These are phyloP conservation scores for Neopelma chrysocephalum DNA, from an alignment of 2,797 vertebrate genomes.

Conservation along the genomic window DNA sequence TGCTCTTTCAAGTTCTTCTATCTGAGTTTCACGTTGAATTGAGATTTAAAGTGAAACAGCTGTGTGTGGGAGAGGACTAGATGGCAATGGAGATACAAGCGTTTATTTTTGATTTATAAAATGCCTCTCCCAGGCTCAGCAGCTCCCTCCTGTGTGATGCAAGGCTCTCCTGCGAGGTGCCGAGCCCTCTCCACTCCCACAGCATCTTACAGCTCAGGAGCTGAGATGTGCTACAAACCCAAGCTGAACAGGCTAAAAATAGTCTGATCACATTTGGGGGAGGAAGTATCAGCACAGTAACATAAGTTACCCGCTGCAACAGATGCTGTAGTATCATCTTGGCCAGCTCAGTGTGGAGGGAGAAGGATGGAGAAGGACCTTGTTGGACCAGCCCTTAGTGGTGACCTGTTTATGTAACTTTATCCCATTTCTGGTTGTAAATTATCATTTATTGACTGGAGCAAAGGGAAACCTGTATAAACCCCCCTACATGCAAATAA, in stretches of 20 bases:
- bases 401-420: neutral
- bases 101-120: constrained; percentile 70
- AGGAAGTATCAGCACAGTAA: neutral
- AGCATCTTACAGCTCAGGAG: constrained; percentile 46
- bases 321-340: neutral
- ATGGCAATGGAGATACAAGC: constrained; percentile 55
- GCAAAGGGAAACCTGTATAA: neutral
- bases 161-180: constrained; percentile 43
- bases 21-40: constrained; percentile 45
- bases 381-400: neutral
- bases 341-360: neutral
- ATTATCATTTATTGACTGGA: neutral
- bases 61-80: constrained; percentile 66
- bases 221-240: neutral
- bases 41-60: constrained; percentile 67
- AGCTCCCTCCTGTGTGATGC: constrained; percentile 57
- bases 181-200: constrained; percentile 56
- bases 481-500: neutral
- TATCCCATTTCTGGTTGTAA: neutral
- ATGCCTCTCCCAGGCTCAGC: constrained; percentile 55
- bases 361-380: neutral
- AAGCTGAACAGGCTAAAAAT: constrained; percentile 17
- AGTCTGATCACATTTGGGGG: neutral
- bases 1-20: constrained; percentile 61
- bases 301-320: neutral